These are phyloP conservation scores for Baccha elongata DNA, from an alignment of 2,888 invertebrate genomes.

Conservation along the genomic window DNA sequence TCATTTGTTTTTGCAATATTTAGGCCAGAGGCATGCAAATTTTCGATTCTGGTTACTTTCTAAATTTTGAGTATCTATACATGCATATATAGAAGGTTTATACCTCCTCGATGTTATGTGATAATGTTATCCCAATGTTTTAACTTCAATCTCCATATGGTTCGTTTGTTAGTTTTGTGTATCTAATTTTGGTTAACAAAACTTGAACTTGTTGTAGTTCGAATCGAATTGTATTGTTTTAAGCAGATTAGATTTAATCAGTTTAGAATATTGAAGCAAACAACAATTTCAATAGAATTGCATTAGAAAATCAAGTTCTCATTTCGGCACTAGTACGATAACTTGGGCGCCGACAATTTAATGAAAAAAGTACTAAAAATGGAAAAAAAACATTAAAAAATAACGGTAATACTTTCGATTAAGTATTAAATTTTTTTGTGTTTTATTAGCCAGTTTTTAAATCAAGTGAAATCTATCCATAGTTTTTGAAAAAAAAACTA, in stretches of 20 bases:
- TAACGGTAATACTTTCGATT: too few relatives aligned
- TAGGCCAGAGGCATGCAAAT: not conserved
- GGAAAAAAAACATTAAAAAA: too few relatives aligned
- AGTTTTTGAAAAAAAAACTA: too few relatives aligned
- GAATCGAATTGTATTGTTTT: not conserved
- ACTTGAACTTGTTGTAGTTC: not conserved
- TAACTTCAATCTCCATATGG: not conserved
- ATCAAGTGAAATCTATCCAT: too few relatives aligned
- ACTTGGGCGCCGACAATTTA: too few relatives aligned
- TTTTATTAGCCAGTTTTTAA: too few relatives aligned
- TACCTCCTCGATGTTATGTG: not conserved
- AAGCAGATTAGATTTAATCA: constrained; percentile 19
- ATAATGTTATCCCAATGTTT: constrained; percentile 8
- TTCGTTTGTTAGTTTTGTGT: not conserved
- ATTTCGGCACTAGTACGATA: too few relatives aligned
- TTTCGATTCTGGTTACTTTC: constrained; percentile 3
- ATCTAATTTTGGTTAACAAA: not conserved
- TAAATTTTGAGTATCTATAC: constrained; percentile 1
- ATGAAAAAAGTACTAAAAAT: too few relatives aligned
- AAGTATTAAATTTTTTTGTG: too few relatives aligned
- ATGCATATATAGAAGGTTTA: not conserved
- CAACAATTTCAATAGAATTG: too few relatives aligned
- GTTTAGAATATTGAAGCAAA: constrained; percentile 6
- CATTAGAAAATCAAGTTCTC: too few relatives aligned
- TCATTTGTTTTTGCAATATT: constrained; percentile 26